These are phyloP conservation scores for Druon quercuslanigerum DNA, from an alignment of 1,140 invertebrate species.

Conservation along the genomic window DNA sequence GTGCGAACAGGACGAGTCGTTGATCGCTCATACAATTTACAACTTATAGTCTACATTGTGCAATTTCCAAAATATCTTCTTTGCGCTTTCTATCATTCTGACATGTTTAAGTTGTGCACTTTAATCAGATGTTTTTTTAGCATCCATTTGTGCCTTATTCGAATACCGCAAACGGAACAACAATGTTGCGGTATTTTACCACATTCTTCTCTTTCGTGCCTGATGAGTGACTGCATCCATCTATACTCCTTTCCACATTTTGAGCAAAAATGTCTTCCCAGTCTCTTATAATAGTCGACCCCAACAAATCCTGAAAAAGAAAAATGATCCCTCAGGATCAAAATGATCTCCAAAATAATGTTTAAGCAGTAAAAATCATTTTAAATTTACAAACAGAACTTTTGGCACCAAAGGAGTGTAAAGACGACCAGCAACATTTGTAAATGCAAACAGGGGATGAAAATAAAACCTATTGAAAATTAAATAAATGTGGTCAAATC, in stretches of 20 bases:
- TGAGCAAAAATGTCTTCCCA: conserved; percentile 64
- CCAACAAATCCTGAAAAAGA: conserved; percentile 44
- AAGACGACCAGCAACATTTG: not conserved
- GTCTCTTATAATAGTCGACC: conserved; percentile 63
- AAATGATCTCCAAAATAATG: no score
- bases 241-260: conserved; percentile 75
- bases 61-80: not conserved
- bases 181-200: conserved; percentile 68
- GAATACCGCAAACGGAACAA: conserved; percentile 65
- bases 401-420: not conserved
- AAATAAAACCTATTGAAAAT: not conserved
- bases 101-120: conserved; percentile 53
- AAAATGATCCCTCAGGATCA: conserved; percentile 32
- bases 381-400: conserved; percentile 26
- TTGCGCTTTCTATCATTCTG: not conserved
- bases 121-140: conserved; percentile 68
- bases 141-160: conserved; percentile 70
- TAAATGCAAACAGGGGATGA: not conserved
- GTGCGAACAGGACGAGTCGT: no score
- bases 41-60: no score
- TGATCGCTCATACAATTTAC: no score
- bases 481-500: not conserved
- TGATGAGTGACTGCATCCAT: conserved; percentile 73
- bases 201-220: conserved; percentile 76
- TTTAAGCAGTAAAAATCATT: conserved; percentile 1